A percentile compares a stretch with the other conserved stretches of the same genome.
These are phyloP conservation scores for Drosophila algonquin DNA, from an alignment of 2,888 invertebrate species.

Conservation along the genomic window DNA sequence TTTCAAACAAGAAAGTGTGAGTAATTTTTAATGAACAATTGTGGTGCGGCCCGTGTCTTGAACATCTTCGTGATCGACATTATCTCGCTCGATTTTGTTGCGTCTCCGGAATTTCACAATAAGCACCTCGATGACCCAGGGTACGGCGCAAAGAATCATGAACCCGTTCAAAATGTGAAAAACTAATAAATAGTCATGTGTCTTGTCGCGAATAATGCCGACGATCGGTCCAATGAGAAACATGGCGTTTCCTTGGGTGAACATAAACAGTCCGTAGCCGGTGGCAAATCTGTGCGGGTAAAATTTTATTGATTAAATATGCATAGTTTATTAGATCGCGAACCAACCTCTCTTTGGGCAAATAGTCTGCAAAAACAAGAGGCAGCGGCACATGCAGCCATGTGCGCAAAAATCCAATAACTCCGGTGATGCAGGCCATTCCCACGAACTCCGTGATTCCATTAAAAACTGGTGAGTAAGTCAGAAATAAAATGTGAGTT, in stretches of 20 bases:
- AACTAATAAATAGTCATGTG: slow-evolving; percentile 87
- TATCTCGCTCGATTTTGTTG: slow-evolving; percentile 60
- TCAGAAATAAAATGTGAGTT: background rate
- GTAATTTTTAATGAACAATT: slow-evolving; percentile 24
- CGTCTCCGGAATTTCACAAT: slow-evolving; percentile 75
- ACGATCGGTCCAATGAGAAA: slow-evolving; percentile 88
- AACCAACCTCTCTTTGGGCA: slow-evolving; percentile 86
- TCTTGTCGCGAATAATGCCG: slow-evolving; percentile 87
- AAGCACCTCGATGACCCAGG: slow-evolving; percentile 88
- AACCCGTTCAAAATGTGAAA: slow-evolving; percentile 88
- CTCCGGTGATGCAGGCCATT: slow-evolving; percentile 86
- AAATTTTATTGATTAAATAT: background rate
- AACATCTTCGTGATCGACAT: slow-evolving; percentile 46
- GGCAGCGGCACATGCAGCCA: slow-evolving; percentile 89
- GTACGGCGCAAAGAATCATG: slow-evolving; percentile 87
- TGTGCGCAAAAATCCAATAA: slow-evolving; percentile 88
- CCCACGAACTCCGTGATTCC: slow-evolving; percentile 85
- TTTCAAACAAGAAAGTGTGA: background rate
- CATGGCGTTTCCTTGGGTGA: slow-evolving; percentile 88
- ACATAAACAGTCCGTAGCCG: slow-evolving; percentile 89
- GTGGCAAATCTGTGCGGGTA: slow-evolving; percentile 86
- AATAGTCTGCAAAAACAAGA: slow-evolving; percentile 88
- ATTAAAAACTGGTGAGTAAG: slow-evolving; percentile 84
- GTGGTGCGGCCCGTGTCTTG: background rate
- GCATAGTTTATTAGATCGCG: background rate